Evolutionary conservation across 2,888 invertebrate species (phyloP).

Genomic region (Hemithea aestivaria): DNA sequence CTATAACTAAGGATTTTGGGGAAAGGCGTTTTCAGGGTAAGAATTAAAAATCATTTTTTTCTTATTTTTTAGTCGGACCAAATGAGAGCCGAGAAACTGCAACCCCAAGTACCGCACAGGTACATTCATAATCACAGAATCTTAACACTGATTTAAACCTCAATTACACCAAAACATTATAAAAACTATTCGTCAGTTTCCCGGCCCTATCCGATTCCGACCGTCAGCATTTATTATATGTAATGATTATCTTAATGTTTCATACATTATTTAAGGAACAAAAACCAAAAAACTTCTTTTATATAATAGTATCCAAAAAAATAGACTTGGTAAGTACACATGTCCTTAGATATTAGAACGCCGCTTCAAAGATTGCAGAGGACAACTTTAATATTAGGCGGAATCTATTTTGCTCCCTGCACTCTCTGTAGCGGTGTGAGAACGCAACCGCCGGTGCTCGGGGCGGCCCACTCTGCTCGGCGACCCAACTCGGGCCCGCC

Average conservation of each 20-base stretch:
- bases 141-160: constrained; percentile 56
- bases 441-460: constrained; percentile 33
- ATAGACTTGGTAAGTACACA: constrained; percentile 69
- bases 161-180: constrained; percentile 60
- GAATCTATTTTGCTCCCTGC: constrained; percentile 72
- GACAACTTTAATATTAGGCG: constrained; percentile 75
- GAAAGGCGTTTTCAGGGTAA: not conserved
- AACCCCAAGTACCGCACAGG: constrained; percentile 57
- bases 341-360: constrained; percentile 50
- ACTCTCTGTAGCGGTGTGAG: constrained; percentile 64
- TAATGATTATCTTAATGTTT: constrained; percentile 71
- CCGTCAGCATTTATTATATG: constrained; percentile 67
- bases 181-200: constrained; percentile 66
- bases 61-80: constrained; percentile 60
- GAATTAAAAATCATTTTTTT: constrained; percentile 22
- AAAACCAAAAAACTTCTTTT: constrained; percentile 71
- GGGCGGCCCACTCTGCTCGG: constrained; percentile 2
- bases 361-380: constrained; percentile 73
- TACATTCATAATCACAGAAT: constrained; percentile 69
- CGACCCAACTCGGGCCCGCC: constrained; percentile 1
- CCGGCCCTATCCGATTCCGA: constrained; percentile 52
- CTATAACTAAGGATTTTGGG: no score
- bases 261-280: constrained; percentile 79
- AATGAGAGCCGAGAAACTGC: constrained; percentile 56
- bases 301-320: constrained; percentile 69